Conservation (phyloP, 2,888 invertebrate species). For the Sphinx pinastri region DNA sequence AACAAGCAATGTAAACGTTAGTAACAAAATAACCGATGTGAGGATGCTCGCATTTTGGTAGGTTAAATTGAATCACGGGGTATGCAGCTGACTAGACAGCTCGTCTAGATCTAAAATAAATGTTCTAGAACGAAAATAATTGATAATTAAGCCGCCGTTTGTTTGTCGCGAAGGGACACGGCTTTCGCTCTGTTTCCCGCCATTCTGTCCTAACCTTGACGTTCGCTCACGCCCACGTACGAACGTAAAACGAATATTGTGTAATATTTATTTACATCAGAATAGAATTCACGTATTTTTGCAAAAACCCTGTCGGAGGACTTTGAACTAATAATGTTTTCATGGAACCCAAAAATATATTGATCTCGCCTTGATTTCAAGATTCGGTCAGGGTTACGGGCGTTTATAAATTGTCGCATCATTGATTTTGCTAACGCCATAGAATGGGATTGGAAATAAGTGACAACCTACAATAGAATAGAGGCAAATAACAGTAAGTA, state of each 20-base stretch:
- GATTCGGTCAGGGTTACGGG: background rate
- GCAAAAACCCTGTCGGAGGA: conserved; percentile 33
- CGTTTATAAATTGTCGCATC: background rate
- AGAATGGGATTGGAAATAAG: too few species aligned
- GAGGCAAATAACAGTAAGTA: too few species aligned
- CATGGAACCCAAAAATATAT: conserved; percentile 6
- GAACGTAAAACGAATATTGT: conserved; percentile 58
- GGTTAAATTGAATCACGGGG: conserved; percentile 27
- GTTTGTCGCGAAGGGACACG: conserved; percentile 28
- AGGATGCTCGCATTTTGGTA: background rate
- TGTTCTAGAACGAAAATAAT: conserved; percentile 35
- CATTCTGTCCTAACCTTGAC: conserved; percentile 70
- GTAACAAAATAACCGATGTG: background rate
- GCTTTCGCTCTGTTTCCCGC: conserved; percentile 64
- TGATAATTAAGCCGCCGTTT: conserved; percentile 28
- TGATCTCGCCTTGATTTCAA: conserved; percentile 9
- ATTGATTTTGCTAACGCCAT: too few species aligned
- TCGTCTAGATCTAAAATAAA: conserved; percentile 43
- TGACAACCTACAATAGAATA: too few species aligned
- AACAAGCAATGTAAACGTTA: conserved; percentile 31
- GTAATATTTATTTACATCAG: conserved; percentile 67
- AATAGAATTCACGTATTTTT: conserved; percentile 59
- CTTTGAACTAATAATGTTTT: conserved; percentile 29
- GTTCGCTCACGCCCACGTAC: conserved; percentile 62
- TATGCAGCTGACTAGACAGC: conserved; percentile 54